phyloP scores from a whole-genome alignment of 2,888 invertebrate genomes.

The Habrosyne pyritoides region DNA sequence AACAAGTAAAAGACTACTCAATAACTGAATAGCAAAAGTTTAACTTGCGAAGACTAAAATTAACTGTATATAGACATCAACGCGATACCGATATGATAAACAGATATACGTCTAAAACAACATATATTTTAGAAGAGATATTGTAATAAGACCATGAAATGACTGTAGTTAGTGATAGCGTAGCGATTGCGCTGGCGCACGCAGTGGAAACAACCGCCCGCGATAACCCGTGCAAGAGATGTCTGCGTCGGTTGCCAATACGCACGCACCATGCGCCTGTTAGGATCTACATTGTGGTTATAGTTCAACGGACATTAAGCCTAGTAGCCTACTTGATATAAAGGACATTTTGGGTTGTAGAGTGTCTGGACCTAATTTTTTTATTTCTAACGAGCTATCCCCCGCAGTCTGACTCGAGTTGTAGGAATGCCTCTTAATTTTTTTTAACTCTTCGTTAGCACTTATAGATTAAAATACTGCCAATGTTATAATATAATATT shows the following conservation, averaged over 20 bases:
- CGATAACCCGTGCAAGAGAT: conserved; percentile 36
- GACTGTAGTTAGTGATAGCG: neutral
- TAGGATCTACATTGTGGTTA: too few relatives aligned
- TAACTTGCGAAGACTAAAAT: neutral
- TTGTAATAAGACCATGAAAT: neutral
- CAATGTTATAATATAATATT: too few relatives aligned
- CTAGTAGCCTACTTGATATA: too few relatives aligned
- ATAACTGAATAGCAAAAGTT: neutral
- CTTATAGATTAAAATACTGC: too few relatives aligned
- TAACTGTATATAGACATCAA: neutral
- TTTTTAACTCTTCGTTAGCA: too few relatives aligned
- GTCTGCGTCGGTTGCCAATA: conserved; percentile 11
- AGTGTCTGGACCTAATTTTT: too few relatives aligned
- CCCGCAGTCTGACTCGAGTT: too few relatives aligned
- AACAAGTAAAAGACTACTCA: neutral
- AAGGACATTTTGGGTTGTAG: too few relatives aligned
- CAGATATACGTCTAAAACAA: neutral
- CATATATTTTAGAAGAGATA: neutral
- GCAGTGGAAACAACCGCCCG: conserved; percentile 40
- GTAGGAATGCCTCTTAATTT: too few relatives aligned
- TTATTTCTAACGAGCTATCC: too few relatives aligned
- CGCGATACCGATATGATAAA: neutral
- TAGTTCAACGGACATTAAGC: too few relatives aligned
- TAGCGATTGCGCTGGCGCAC: conserved; percentile 9
- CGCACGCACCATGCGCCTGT: neutral